Percentiles rank a stretch among this genome's conserved stretches.
Conservation (phyloP, 2,113 vertebrate genomes). For the Dromiciops gliroides region DNA sequence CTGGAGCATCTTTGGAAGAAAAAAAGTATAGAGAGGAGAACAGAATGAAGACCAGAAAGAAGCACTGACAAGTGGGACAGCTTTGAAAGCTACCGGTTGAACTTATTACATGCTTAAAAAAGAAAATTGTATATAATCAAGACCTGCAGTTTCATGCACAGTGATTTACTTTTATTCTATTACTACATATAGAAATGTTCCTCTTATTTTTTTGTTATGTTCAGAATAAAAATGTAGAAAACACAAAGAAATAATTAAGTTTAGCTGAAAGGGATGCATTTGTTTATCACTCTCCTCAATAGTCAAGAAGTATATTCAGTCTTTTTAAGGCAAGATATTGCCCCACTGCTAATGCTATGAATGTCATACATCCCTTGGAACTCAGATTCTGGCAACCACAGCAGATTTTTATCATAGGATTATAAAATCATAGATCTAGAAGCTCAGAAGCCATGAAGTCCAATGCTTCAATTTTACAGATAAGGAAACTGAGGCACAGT, state of each 20-base stretch:
- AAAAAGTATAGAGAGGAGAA: neutral
- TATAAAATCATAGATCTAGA: no score
- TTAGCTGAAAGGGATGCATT: neutral
- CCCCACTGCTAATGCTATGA: no score
- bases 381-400: no score
- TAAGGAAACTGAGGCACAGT: neutral
- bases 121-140: neutral
- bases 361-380: no score
- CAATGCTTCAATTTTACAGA: no score
- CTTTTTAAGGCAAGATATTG: neutral
- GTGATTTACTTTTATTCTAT: neutral
- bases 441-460: no score
- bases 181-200: neutral
- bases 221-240: neutral
- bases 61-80: neutral
- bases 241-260: neutral
- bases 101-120: neutral
- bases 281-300: neutral
- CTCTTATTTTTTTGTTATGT: neutral
- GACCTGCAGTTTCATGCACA: neutral
- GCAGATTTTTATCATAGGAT: no score
- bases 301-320: neutral
- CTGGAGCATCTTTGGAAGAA: neutral
- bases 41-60: neutral
- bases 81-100: neutral